These are phyloP conservation scores for Drosophila seguyi DNA, from an alignment of 1,140 invertebrate species.

Conservation along the genomic window DNA sequence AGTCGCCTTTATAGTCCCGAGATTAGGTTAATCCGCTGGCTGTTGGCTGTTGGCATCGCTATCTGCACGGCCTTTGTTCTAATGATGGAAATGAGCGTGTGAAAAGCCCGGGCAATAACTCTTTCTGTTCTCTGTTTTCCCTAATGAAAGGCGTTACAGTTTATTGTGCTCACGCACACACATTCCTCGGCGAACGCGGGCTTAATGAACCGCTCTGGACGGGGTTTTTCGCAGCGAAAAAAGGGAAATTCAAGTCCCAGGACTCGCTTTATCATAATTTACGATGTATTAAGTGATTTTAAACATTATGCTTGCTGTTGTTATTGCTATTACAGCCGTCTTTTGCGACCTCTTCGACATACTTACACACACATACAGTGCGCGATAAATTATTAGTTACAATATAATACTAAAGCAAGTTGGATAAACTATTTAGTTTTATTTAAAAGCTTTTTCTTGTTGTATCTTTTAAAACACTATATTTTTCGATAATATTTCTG, in stretches of 20 bases:
- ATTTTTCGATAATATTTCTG: neutral
- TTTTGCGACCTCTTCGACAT: conserved; percentile 48
- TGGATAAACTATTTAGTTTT: neutral
- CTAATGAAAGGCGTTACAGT: conserved; percentile 78
- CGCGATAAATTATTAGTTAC: neutral
- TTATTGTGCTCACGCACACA: conserved; percentile 57
- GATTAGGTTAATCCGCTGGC: conserved; percentile 78
- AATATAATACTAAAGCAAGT: neutral
- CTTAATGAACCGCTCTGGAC: conserved; percentile 47
- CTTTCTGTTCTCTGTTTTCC: conserved; percentile 52
- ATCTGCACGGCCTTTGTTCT: conserved; percentile 72
- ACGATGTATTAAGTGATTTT: conserved; percentile 83
- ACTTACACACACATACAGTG: conserved; percentile 17
- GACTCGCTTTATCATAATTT: conserved; percentile 71
- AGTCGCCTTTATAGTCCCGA: conserved; percentile 77
- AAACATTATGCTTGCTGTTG: conserved; percentile 64
- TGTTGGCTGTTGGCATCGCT: conserved; percentile 69
- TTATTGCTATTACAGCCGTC: conserved; percentile 38
- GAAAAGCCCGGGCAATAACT: conserved; percentile 75
- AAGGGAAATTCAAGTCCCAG: conserved; percentile 34
- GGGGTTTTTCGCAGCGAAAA: conserved; percentile 20
- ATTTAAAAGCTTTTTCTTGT: neutral
- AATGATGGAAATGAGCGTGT: conserved; percentile 77
- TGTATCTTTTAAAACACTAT: neutral
- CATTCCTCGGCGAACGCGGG: conserved; percentile 23